These are phyloP conservation scores for Rotaria sp. DNA, from an alignment of 2,888 invertebrate genomes.

Conservation along the genomic window DNA sequence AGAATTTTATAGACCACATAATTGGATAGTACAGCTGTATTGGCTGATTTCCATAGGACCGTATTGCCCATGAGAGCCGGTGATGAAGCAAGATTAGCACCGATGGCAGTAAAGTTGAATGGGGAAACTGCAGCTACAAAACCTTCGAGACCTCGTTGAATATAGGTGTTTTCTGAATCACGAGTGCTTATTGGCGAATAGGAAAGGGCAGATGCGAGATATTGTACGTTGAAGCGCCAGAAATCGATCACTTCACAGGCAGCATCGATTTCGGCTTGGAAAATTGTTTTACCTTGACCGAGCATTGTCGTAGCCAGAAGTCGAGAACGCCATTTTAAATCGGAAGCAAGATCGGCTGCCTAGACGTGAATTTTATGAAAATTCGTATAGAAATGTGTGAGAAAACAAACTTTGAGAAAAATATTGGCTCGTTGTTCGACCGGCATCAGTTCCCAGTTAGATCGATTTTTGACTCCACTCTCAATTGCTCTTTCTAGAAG, in stretches of 20 bases:
- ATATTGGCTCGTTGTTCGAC: conserved; percentile 72
- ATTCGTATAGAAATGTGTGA: too few relatives aligned
- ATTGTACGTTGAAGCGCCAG: conserved; percentile 65
- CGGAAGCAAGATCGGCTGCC: conserved; percentile 80
- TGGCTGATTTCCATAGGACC: conserved; percentile 95
- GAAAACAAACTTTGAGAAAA: conserved; percentile 45
- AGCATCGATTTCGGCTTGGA: conserved; percentile 71
- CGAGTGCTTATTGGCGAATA: conserved; percentile 84
- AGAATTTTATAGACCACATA: conserved; percentile 74
- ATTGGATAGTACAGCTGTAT: conserved; percentile 88
- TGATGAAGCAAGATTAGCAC: conserved; percentile 74
- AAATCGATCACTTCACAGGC: conserved; percentile 92
- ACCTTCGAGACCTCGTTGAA: conserved; percentile 72
- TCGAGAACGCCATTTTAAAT: conserved; percentile 72
- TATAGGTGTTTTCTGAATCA: conserved; percentile 38
- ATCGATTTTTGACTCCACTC: conserved; percentile 69
- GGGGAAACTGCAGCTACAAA: conserved; percentile 97
- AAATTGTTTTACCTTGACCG: conserved; percentile 64
- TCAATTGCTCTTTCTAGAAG: conserved; percentile 77
- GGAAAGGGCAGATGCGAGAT: conserved; percentile 71
- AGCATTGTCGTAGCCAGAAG: conserved; percentile 93
- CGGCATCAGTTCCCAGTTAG: conserved; percentile 79
- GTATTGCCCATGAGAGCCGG: conserved; percentile 71
- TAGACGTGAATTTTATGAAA: not conserved
- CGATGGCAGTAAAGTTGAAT: conserved; percentile 99